Evolutionary conservation across 1,140 invertebrate species (phyloP).

Genomic region (Conus betulinus): DNA sequence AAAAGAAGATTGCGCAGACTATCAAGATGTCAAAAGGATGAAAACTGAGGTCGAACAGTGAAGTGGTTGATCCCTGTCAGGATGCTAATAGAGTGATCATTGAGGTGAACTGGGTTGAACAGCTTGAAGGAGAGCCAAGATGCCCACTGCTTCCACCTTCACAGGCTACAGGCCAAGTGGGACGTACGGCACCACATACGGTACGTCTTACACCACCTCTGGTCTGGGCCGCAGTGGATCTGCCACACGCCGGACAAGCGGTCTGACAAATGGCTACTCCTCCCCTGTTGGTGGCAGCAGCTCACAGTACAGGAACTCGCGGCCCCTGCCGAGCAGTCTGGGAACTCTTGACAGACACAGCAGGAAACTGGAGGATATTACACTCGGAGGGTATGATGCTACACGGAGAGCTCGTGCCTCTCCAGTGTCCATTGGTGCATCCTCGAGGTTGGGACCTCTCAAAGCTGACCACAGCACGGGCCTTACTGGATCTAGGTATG

Average conservation of each 20-base stretch:
- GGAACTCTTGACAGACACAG: conserved; percentile 62
- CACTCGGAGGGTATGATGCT: background rate
- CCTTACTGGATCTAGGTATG: conserved; percentile 26
- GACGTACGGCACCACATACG: conserved; percentile 24
- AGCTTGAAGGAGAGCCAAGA: background rate
- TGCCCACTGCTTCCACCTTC: conserved; percentile 27
- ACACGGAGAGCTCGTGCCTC: background rate
- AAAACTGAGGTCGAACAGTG: too few species aligned
- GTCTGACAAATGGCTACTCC: conserved; percentile 15
- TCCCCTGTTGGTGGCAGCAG: background rate
- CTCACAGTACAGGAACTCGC: conserved; percentile 2
- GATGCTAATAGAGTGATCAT: too few species aligned
- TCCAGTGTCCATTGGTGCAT: conserved; percentile 15
- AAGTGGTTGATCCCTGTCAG: too few species aligned
- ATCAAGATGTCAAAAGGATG: too few species aligned
- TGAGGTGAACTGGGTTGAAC: background rate
- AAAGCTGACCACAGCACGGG: conserved; percentile 59
- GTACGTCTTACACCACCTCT: conserved; percentile 23
- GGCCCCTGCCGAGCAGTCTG: conserved; percentile 58
- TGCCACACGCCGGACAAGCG: conserved; percentile 1
- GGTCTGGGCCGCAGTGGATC: background rate
- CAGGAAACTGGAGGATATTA: conserved; percentile 49
- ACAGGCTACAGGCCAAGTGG: background rate
- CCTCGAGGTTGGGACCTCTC: conserved; percentile 47
- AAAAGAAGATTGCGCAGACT: too few species aligned